Evolutionary conservation across 92 coral and sea anemone species (phyloP).

Genomic region (Desmophyllum pertusum): DNA sequence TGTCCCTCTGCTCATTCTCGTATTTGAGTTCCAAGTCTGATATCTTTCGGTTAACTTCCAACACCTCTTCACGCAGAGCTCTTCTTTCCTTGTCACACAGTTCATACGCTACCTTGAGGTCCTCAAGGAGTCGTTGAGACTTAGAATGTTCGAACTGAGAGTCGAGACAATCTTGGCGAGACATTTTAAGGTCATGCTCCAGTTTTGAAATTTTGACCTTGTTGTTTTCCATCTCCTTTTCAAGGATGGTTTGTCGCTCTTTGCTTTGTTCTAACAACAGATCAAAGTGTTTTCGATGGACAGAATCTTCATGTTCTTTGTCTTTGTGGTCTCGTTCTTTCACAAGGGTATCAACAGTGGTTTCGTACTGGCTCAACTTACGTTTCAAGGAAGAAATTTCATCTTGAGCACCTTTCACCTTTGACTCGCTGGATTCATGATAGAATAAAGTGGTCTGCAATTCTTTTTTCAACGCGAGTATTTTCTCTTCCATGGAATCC

Average conservation of each 20-base stretch:
- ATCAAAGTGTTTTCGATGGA: slow-evolving; percentile 3
- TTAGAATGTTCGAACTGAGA: slow-evolving; percentile 77
- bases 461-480: slow-evolving; percentile 74
- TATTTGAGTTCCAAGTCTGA: slow-evolving; percentile 88
- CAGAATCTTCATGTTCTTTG: slow-evolving; percentile 33
- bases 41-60: slow-evolving; percentile 66
- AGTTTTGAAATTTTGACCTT: slow-evolving; percentile 76
- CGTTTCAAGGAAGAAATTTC: slow-evolving; percentile 67
- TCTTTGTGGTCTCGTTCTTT: slow-evolving; percentile 45
- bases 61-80: slow-evolving; percentile 72
- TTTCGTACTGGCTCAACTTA: slow-evolving; percentile 79
- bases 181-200: slow-evolving; percentile 80
- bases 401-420: slow-evolving; percentile 60
- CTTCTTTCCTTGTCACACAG: slow-evolving; percentile 75
- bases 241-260: slow-evolving; percentile 75
- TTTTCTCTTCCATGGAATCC: slow-evolving; percentile 69
- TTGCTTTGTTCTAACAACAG: slow-evolving; percentile 41
- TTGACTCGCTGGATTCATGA: slow-evolving; percentile 68
- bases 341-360: slow-evolving; percentile 55
- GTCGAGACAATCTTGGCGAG: slow-evolving; percentile 89
- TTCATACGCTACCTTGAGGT: slow-evolving; percentile 67
- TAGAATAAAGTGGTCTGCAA: slow-evolving; percentile 75
- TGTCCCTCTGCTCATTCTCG: slow-evolving; percentile 86
- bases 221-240: slow-evolving; percentile 77
- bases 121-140: slow-evolving; percentile 81